phyloP scores from a whole-genome alignment of 2,113 vertebrate genomes.

The Stomatorhinus ivindoensis region DNA sequence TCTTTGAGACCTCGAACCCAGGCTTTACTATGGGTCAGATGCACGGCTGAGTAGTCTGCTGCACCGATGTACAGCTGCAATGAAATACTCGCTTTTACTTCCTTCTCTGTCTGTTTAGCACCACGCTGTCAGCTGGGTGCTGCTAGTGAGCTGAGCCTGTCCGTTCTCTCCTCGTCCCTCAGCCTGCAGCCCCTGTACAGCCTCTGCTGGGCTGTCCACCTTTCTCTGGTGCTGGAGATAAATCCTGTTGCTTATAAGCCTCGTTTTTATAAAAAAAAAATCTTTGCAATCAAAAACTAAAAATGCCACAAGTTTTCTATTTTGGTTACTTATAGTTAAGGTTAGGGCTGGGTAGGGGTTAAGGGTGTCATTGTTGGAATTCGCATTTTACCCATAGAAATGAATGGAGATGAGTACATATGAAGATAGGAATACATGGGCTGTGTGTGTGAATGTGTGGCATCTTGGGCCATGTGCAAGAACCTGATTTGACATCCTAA shows the following conservation, averaged over 20 bases:
- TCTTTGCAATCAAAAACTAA: too few species aligned
- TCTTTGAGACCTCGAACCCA: not conserved
- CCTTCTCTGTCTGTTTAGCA: not conserved
- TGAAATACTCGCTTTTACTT: not conserved
- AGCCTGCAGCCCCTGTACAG: slow-evolving; percentile 51
- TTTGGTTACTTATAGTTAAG: too few species aligned
- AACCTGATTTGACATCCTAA: not conserved
- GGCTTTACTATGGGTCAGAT: not conserved
- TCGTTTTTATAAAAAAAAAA: too few species aligned
- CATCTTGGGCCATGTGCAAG: not conserved
- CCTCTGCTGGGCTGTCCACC: slow-evolving; percentile 28
- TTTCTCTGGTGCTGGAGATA: slow-evolving; percentile 36
- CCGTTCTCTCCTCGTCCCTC: slow-evolving; percentile 36
- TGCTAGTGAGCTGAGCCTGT: slow-evolving; percentile 16
- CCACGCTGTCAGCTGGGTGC: slow-evolving; percentile 3
- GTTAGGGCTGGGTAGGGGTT: too few species aligned
- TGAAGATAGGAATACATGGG: too few species aligned
- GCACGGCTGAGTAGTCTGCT: too few species aligned
- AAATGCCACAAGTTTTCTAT: too few species aligned
- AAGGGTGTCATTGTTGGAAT: too few species aligned
- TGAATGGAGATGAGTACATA: too few species aligned
- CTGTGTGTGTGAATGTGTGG: slow-evolving; percentile 24
- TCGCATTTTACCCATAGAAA: too few species aligned
- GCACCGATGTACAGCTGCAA: not conserved
- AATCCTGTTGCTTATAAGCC: too few species aligned